Conservation (phyloP, 2,888 invertebrate species). For the Dioctria rufipes region DNA sequence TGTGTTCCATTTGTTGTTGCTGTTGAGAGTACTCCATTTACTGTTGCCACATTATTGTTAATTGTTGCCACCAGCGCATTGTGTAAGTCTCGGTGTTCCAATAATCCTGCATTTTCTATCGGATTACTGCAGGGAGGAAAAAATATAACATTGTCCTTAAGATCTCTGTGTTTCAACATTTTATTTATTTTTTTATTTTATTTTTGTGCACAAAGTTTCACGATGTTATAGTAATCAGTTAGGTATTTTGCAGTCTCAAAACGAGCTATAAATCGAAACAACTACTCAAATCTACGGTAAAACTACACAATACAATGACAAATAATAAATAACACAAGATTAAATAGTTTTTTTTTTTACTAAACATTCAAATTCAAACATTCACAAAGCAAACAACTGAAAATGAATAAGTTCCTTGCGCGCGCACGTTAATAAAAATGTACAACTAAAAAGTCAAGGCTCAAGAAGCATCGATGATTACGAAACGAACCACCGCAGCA, state of each 20-base stretch:
- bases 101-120: slow-evolving; percentile 71
- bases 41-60: slow-evolving; percentile 69
- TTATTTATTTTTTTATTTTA: slow-evolving; percentile 57
- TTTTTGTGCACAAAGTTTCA: background rate
- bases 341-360: background rate
- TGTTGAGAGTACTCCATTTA: slow-evolving; percentile 67
- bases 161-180: slow-evolving; percentile 53
- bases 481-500: slow-evolving; percentile 11
- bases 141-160: slow-evolving; percentile 59
- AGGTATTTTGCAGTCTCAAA: no score
- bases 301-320: slow-evolving; percentile 65
- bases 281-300: background rate
- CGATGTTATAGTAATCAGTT: no score
- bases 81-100: slow-evolving; percentile 70
- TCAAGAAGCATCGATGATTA: no score
- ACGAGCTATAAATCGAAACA: background rate
- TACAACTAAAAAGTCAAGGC: background rate
- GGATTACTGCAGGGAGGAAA: slow-evolving; percentile 73
- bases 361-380: background rate
- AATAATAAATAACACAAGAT: slow-evolving; percentile 63
- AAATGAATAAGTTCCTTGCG: background rate
- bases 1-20: slow-evolving; percentile 65
- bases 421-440: background rate
- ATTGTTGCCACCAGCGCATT: slow-evolving; percentile 72
- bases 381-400: background rate